Conservation (phyloP, 2,888 invertebrate species). For the Scotopteryx bipunctaria region DNA sequence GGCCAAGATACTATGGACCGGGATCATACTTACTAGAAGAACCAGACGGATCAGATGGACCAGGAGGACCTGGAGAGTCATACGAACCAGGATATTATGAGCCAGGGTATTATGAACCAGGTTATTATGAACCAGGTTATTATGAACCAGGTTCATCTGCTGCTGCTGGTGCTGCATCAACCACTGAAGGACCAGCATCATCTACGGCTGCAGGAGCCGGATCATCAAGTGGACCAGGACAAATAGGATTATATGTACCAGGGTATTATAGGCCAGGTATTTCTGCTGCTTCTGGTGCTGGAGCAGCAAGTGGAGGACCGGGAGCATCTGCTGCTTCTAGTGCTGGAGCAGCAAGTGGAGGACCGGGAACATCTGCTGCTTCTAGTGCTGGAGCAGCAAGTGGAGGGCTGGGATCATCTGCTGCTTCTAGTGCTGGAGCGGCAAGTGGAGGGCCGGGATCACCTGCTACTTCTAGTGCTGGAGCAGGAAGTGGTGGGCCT, state of each 20-base stretch:
- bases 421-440: neutral
- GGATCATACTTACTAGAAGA: too few species aligned
- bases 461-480: neutral
- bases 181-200: neutral
- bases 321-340: neutral
- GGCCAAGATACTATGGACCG: too few species aligned
- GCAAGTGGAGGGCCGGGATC: neutral
- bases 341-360: conserved; percentile 2
- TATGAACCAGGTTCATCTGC: neutral
- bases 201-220: too few species aligned
- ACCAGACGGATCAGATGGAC: too few species aligned
- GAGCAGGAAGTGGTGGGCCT: neutral
- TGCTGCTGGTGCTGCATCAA: neutral
- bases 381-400: neutral
- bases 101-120: too few species aligned
- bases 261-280: too few species aligned
- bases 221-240: conserved; percentile 1
- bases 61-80: too few species aligned
- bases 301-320: too few species aligned
- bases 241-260: too few species aligned
- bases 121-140: neutral
- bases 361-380: neutral
- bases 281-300: too few species aligned
- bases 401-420: neutral
- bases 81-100: too few species aligned